phyloP scores from a whole-genome alignment of 2,113 vertebrate species.

The Drymodes brunneopygia region DNA sequence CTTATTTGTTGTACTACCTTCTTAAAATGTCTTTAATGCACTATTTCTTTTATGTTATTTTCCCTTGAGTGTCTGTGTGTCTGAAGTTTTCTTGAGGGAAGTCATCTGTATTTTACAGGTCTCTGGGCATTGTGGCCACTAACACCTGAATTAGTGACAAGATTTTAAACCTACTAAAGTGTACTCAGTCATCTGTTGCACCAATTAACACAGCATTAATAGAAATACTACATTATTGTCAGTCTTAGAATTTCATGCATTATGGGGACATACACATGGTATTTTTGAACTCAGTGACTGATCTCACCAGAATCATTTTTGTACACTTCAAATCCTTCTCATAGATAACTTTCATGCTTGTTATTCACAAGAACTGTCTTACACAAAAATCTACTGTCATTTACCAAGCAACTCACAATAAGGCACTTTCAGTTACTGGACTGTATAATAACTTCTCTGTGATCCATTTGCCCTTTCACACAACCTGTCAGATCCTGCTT shows the following conservation, averaged over 20 bases:
- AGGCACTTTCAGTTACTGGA: accelerated
- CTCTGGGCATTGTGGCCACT: background rate
- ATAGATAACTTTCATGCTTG: background rate
- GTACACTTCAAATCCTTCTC: background rate
- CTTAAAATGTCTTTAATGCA: background rate
- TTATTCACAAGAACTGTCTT: background rate
- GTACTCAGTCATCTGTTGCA: background rate
- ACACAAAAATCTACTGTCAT: background rate
- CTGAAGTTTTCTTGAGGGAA: background rate
- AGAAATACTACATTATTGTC: background rate
- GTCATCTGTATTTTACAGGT: background rate
- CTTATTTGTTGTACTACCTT: background rate
- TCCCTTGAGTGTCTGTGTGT: background rate
- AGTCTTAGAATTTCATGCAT: background rate
- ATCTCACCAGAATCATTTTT: background rate
- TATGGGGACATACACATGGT: background rate
- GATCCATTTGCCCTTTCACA: background rate
- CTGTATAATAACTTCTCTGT: background rate
- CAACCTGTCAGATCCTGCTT: background rate
- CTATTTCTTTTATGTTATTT: background rate
- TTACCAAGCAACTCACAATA: background rate
- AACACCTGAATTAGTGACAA: background rate
- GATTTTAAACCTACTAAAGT: background rate
- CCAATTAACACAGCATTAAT: background rate
- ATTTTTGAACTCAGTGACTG: background rate